Percentiles rank a stretch among this genome's conserved stretches.
phyloP scores from a whole-genome alignment of 2,113 vertebrate species.

The Orcinus orca region DNA sequence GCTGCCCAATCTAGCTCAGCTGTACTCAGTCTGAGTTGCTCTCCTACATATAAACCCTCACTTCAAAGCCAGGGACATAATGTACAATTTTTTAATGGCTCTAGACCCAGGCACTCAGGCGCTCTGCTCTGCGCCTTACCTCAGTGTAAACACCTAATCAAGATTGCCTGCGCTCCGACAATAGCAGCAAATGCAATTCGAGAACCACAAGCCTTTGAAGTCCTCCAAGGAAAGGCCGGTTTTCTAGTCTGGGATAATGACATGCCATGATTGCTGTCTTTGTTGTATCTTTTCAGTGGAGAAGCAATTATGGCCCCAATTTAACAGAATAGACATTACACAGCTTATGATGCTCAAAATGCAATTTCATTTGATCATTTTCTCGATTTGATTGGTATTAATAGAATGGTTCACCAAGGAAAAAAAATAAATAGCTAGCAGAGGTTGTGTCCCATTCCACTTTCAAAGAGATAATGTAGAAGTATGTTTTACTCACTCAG shows the following conservation, averaged over 20 bases:
- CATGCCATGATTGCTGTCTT: slow-evolving; percentile 96
- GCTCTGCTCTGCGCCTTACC: slow-evolving; percentile 94
- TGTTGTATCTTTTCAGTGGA: slow-evolving; percentile 97
- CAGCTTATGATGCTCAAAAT: slow-evolving; percentile 99
- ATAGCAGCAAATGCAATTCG: slow-evolving; percentile 99
- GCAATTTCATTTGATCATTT: slow-evolving; percentile 98
- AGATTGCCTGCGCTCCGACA: slow-evolving; percentile 97
- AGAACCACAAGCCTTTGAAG: slow-evolving; percentile 98
- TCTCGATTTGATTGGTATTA: slow-evolving; percentile 98
- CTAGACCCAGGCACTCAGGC: slow-evolving; percentile 97
- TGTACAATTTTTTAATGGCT: slow-evolving; percentile 99
- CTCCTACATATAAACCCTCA: slow-evolving; percentile 93
- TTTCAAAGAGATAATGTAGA: slow-evolving; percentile 90
- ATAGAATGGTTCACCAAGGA: slow-evolving; percentile 93
- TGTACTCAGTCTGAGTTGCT: slow-evolving; percentile 92
- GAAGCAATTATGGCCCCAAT: slow-evolving; percentile 99
- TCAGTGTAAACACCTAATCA: slow-evolving; percentile 99
- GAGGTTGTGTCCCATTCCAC: slow-evolving; percentile 91
- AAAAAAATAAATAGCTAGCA: slow-evolving; percentile 88
- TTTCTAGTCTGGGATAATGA: slow-evolving; percentile 96
- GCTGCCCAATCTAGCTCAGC: slow-evolving; percentile 92
- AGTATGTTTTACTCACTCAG: slow-evolving; percentile 84
- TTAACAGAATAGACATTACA: slow-evolving; percentile 99
- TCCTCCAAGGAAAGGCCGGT: slow-evolving; percentile 96
- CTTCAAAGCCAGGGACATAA: slow-evolving; percentile 99